phyloP scores from a whole-genome alignment of 2,797 vertebrate genomes.

The Aplochiton taeniatus region DNA sequence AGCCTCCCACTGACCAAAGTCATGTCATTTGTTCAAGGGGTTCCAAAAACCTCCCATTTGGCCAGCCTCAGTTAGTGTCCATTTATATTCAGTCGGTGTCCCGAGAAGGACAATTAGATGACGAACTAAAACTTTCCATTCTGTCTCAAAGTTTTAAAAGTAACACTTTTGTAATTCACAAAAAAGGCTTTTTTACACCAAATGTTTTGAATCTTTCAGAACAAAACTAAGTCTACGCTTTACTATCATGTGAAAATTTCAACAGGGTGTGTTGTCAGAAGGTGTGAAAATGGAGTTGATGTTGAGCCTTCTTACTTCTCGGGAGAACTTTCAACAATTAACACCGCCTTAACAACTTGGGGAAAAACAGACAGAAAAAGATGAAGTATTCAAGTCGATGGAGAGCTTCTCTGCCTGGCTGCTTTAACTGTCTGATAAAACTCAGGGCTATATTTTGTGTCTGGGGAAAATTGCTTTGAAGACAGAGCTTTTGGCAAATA shows the following conservation, averaged over 20 bases:
- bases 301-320: slow-evolving; percentile 48
- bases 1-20: slow-evolving; percentile 29
- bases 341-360: slow-evolving; percentile 39
- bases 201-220: no score
- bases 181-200: no score
- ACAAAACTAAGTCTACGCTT: not conserved
- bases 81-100: slow-evolving; percentile 30
- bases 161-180: slow-evolving; percentile 26
- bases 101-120: slow-evolving; percentile 34
- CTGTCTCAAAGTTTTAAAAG: slow-evolving; percentile 7
- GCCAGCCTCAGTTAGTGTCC: slow-evolving; percentile 29
- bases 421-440: slow-evolving; percentile 3
- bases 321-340: slow-evolving; percentile 7
- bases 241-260: slow-evolving; percentile 23
- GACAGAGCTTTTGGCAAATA: not conserved
- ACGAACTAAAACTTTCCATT: slow-evolving; percentile 42
- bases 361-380: slow-evolving; percentile 47
- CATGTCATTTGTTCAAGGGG: slow-evolving; percentile 38
- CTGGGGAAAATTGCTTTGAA: slow-evolving; percentile 9
- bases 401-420: not conserved
- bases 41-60: slow-evolving; percentile 18
- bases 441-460: slow-evolving; percentile 5
- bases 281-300: slow-evolving; percentile 29
- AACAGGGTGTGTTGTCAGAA: slow-evolving; percentile 48
- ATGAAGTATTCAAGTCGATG: not conserved